Conservation (phyloP, 2,888 invertebrate species). For the Lepidonotus clava region DNA sequence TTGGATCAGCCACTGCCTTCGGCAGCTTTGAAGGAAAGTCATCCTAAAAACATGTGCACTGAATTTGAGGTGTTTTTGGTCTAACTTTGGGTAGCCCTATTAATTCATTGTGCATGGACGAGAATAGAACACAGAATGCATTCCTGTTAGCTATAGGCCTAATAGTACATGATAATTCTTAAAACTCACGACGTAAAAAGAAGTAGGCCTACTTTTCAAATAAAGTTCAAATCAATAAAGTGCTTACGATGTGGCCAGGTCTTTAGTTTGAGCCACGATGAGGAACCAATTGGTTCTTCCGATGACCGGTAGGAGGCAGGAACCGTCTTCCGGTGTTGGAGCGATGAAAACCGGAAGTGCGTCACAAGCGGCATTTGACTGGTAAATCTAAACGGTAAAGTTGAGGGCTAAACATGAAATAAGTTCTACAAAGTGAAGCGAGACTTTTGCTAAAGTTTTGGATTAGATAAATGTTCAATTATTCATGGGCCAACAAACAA, state of each 20-base stretch:
- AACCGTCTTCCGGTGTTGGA: conserved; percentile 39
- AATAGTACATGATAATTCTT: background rate
- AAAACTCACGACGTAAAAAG: too few relatives aligned
- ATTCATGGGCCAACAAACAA: too few relatives aligned
- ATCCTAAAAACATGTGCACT: too few relatives aligned
- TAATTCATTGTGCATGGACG: too few relatives aligned
- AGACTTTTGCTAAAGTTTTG: background rate
- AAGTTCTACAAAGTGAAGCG: background rate
- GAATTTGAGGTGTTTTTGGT: too few relatives aligned
- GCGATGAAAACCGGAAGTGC: conserved; percentile 32
- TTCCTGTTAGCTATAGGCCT: background rate
- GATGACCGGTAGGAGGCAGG: background rate
- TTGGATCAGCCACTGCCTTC: too few relatives aligned
- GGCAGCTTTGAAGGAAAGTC: too few relatives aligned
- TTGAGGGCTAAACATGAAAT: background rate
- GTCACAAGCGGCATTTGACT: conserved; percentile 28
- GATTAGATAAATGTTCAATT: background rate
- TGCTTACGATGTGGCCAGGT: background rate
- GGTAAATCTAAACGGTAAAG: background rate
- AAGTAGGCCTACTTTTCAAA: too few relatives aligned
- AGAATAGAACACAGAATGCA: background rate
- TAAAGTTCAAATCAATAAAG: too few relatives aligned
- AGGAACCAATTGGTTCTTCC: background rate
- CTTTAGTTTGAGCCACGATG: background rate
- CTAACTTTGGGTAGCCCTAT: too few relatives aligned